Base-by-base conservation (phyloP, 2,888 invertebrate species). In the Ichneumoninae sp. region DNA sequence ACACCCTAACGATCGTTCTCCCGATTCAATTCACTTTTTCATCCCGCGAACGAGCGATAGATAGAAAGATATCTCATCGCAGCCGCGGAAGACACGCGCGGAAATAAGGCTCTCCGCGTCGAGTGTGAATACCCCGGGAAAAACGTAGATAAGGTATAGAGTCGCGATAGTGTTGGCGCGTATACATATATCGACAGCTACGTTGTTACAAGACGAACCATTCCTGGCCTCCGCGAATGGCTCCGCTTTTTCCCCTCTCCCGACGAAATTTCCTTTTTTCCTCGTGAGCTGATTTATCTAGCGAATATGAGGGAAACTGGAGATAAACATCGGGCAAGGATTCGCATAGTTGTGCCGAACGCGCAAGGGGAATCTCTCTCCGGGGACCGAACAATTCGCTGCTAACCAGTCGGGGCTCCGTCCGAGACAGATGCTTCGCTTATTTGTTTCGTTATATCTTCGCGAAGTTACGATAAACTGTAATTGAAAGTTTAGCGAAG, bases 1-100 rank as follows among this genome's bases (percentile, higher is more conserved):
- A 73, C 26, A 65, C 47, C 75, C 66, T 68, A 54, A 13, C 57
- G 50, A 73, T 65, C 66, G 57, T 73, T 50, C 68, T 57, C 68
- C 66, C 50, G 19, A 78, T 83, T 83, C 77, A 68, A 83, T 77
- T 78, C 73, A 30, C 66, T 66, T 63, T 60, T 74, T 74, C 74
- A 44, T 74, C 47, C 60, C 44, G 60, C 30, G 47, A 63, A 30
- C 47, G 47, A 74, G 30, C 47, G 44, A 47, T 60, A 26, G 73
- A 73, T 73, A 57, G 73, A 60, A 60, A 74, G 47, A 74, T 74
- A 44, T 60, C 74, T n/a, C 47, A 13, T 26, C 74, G 60, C 19
- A 33, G n/a, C 30, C 30, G 30, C 44, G 60, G 69, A 19, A 36
- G 47, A 47, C 16, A 57, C 30, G 26, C 26, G 47, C 60, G 19